Evolutionary conservation across 2,888 invertebrate species (phyloP), one percentile per base, ranked within the genome.

Genomic region (Baccha elongata): DNA sequence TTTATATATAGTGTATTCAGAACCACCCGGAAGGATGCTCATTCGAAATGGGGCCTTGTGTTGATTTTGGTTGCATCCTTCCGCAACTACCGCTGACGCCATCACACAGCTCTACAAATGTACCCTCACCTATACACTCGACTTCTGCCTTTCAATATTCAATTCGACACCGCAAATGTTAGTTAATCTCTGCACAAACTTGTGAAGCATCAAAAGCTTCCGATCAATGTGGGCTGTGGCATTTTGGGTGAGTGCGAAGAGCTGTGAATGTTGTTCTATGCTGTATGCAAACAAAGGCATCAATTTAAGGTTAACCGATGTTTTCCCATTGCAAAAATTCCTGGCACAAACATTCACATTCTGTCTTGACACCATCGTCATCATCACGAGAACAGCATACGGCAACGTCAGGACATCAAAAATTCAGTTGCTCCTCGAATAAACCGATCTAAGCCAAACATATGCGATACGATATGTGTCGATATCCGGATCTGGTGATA

Each of bases 241-340:
- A n/a, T 46, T 35, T 21, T 42, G 40, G 68, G 35, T 80, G 53
- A 40, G 23, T 55, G 55, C 15, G 29, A 32, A 32, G 26, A 40
- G 68, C 69, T 75, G 42, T 72, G 67, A 72, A 78, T 78, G 83
- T 78, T 78, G 68, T 73, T 83, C 67, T 78, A 83, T 78, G 55
- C 78, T 68, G 68, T 58, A 42, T 74, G 60, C 84, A 84, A 84
- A 84, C 84, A 84, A 84, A 84, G 74, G 84, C 84, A 79, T 84
- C 84, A 84, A 84, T 84, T 84, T 84, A 84, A 84, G 84, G 84
- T 84, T 84, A 84, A 84, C 84, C 84, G 74, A 84, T 74, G 84
- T 84, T 84, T 84, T 84, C 72, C 73, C 78, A 84, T 79, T 84
- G 73, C 84, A 60, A 11, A 84, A 84, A 84, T 84, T 78, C 69